Conservation (phyloP, 92 coral and sea anemone species). For the Umimayanthus kanabou region DNA sequence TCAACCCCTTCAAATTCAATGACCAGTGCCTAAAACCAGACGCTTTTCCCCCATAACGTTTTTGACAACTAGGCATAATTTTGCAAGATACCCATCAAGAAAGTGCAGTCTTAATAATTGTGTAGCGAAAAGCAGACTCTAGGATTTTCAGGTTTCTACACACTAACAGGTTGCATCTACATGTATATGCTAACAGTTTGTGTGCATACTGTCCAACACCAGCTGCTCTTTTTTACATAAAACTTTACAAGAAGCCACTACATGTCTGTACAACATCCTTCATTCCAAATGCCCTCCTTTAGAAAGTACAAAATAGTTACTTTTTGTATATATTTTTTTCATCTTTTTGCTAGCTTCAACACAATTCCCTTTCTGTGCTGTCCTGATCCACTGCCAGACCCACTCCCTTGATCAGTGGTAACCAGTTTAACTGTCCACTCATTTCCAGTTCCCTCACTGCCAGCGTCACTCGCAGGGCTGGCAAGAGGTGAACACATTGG, state of each 20-base stretch:
- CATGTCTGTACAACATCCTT: conserved; percentile 22
- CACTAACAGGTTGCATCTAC: background rate
- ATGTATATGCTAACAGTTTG: background rate
- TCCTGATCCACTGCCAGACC: conserved; percentile 70
- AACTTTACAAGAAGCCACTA: conserved; percentile 13
- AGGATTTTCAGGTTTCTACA: background rate
- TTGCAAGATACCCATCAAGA: background rate
- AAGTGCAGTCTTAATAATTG: background rate
- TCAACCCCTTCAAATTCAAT: background rate
- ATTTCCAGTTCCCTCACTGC: conserved; percentile 71
- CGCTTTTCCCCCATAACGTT: background rate
- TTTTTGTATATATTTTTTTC: conserved; percentile 8
- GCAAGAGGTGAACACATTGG: conserved; percentile 97
- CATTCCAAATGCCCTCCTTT: conserved; percentile 17
- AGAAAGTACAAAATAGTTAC: background rate
- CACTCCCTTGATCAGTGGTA: conserved; percentile 74
- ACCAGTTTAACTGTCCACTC: conserved; percentile 98
- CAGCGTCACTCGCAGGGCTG: conserved; percentile 84
- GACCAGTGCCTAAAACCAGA: conserved; percentile 8
- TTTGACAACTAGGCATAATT: background rate
- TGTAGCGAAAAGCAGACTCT: background rate
- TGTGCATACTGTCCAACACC: background rate
- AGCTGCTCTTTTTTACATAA: conserved; percentile 1
- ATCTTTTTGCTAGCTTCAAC: conserved; percentile 94
- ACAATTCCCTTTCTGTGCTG: conserved; percentile 97